These are phyloP conservation scores for Amblyornis subalaris DNA, from an alignment of 2,113 vertebrate species.

Conservation along the genomic window DNA sequence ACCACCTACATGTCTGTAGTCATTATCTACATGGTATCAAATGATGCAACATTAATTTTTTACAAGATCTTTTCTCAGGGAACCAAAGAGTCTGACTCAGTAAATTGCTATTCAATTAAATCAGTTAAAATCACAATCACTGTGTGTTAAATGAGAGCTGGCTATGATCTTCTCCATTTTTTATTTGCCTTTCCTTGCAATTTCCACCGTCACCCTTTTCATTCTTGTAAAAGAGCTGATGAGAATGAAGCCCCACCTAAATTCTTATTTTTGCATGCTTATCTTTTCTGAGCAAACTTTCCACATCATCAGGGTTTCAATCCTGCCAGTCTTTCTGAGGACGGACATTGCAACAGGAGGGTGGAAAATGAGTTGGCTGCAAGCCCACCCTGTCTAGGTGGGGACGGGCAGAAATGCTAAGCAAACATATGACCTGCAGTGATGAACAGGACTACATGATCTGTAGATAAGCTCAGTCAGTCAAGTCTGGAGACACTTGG, in stretches of 20 bases:
- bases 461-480: background rate
- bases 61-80: background rate
- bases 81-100: background rate
- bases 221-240: background rate
- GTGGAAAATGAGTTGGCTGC: background rate
- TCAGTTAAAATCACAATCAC: background rate
- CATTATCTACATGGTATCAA: background rate
- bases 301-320: background rate
- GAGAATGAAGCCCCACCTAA: background rate
- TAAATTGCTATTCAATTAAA: background rate
- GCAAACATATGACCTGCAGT: background rate
- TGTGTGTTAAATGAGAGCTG: background rate
- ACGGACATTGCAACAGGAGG: background rate
- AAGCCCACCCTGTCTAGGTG: background rate
- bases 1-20: background rate
- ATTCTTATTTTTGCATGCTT: background rate
- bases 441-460: background rate
- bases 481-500: background rate
- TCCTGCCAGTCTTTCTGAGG: background rate
- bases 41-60: constrained; percentile 5
- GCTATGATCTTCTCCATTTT: background rate
- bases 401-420: background rate
- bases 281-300: background rate
- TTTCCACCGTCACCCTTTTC: background rate
- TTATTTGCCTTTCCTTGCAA: background rate